Evolutionary conservation across 2,888 invertebrate species (phyloP).

Genomic region (Molorchus minor): DNA sequence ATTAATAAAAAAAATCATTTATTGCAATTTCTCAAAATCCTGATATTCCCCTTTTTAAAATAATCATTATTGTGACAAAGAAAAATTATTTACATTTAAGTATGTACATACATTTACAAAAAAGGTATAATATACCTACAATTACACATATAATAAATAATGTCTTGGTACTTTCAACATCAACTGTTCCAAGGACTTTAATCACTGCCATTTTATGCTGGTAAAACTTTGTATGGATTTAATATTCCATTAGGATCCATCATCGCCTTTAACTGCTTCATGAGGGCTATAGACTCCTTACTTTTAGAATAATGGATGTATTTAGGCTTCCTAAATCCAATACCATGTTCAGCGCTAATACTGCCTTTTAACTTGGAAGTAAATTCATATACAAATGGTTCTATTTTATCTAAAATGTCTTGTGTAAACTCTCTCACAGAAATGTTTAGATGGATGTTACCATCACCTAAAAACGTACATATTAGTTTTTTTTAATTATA

Average conservation of each 20-base stretch:
- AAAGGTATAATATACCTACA: too few species aligned
- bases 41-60: too few species aligned
- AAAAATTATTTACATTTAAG: too few species aligned
- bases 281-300: constrained; percentile 76
- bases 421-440: constrained; percentile 74
- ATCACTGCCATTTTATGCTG: constrained; percentile 28
- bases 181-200: background rate
- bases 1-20: too few species aligned
- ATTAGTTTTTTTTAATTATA: too few species aligned
- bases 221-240: constrained; percentile 92
- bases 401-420: constrained; percentile 73
- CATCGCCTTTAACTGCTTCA: constrained; percentile 82
- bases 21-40: too few species aligned
- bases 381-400: constrained; percentile 93
- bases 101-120: too few species aligned
- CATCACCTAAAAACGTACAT: constrained; percentile 75
- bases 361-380: constrained; percentile 84
- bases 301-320: constrained; percentile 86
- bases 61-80: too few species aligned
- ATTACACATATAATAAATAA: too few species aligned
- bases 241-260: constrained; percentile 96
- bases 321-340: constrained; percentile 88
- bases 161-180: too few species aligned
- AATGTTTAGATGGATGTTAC: constrained; percentile 94
- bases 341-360: constrained; percentile 96